Base-by-base conservation (phyloP, 2,113 vertebrate genomes). In the Cottus gobio region DNA sequence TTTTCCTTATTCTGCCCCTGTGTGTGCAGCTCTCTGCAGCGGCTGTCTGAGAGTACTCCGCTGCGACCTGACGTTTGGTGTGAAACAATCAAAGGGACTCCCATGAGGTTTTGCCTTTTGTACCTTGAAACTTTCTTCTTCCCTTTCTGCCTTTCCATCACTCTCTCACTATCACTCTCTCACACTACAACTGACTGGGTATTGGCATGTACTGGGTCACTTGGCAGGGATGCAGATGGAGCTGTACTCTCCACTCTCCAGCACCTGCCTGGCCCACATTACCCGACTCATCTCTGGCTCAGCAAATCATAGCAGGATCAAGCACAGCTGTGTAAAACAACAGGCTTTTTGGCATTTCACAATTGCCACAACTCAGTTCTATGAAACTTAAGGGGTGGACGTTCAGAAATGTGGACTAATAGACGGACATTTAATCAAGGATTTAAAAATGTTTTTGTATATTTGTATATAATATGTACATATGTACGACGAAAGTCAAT, bases 221-320 rank as follows among this genome's bases (percentile, higher is more conserved):
- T 90, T 87, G 83, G 83, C 82, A 88, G 69, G 50, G 79, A 71
- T 56, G 80, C 44, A 74, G 84, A 83, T 67, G 61, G 83, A 87
- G 84, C 69, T n/a, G n/a, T 68, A 58, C 82, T 84, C 86, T 68
- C 72, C 13, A 54, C 82, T 84, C 86, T 68, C 75, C 11, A 67
- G 79, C 89, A 91, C 84, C 90, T 92, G 89, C 90, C 89, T 76
- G 80, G 83, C 84, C 81, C 83, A 77, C 82, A 88, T 83, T 80
- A 83, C 83, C 60, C 74, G 3, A 71, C 85, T 86, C 88, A 85
- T 88, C 70, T 85, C 83, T 56, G 74, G 69, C 85, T 83, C 83
- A 84, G 74, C 84, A 78, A 84, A 85, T 85, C 80, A 85, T 58
- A 79, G 72, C 72, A 60, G 84, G 82, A 75, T 82, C 84, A 79